Evolutionary conservation across 92 coral and sea anemone species (phyloP).

Genomic region (Metridium senile): DNA sequence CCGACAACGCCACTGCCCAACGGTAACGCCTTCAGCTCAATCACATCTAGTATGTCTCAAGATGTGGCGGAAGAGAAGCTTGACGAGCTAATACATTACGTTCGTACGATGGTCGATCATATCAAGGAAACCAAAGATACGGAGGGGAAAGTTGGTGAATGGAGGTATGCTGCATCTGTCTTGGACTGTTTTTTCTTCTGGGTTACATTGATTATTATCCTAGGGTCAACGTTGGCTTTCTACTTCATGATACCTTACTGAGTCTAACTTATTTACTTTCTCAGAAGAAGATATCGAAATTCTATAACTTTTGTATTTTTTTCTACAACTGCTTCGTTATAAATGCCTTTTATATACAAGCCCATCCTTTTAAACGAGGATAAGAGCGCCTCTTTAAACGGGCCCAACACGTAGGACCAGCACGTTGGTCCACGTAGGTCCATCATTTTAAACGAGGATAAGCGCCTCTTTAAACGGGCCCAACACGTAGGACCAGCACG

Average conservation of each 20-base stretch:
- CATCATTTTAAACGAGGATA: too few species aligned
- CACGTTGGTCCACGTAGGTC: too few species aligned
- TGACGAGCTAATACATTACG: constrained; percentile 74
- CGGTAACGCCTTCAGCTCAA: constrained; percentile 46
- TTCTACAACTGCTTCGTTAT: too few species aligned
- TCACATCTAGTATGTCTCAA: constrained; percentile 56
- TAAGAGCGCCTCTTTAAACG: too few species aligned
- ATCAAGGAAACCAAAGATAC: constrained; percentile 79
- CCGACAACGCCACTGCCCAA: constrained; percentile 4
- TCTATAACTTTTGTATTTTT: too few species aligned
- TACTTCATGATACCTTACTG: constrained; percentile 82
- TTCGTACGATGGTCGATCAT: constrained; percentile 82
- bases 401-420: too few species aligned
- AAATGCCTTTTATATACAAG: too few species aligned
- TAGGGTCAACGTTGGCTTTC: constrained; percentile 81
- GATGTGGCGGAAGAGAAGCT: constrained; percentile 66
- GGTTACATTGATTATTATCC: constrained; percentile 71
- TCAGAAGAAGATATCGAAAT: too few species aligned
- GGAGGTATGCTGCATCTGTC: constrained; percentile 97
- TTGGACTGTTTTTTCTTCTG: constrained; percentile 92
- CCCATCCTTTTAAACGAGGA: too few species aligned
- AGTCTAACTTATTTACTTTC: too few species aligned
- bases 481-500: too few species aligned
- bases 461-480: too few species aligned
- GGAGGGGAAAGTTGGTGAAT: constrained; percentile 79